phyloP scores from a whole-genome alignment of 2,888 invertebrate genomes.

The Chironomus tentans region DNA sequence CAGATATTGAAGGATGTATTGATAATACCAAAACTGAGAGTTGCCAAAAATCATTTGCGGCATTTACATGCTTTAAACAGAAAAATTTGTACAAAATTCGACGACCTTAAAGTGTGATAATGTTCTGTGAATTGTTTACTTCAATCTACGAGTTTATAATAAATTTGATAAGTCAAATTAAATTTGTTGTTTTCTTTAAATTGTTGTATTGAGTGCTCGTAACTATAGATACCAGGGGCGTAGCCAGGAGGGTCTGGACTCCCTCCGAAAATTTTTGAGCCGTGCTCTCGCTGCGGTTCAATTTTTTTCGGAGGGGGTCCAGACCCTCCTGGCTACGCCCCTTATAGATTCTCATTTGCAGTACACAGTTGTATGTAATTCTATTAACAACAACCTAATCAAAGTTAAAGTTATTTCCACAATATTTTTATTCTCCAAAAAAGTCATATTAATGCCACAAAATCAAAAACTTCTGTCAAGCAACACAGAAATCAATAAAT shows the following conservation, averaged over 20 bases:
- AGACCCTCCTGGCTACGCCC: too few species aligned
- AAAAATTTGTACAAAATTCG: neutral
- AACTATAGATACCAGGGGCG: too few species aligned
- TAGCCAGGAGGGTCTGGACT: too few species aligned
- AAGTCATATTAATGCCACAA: neutral
- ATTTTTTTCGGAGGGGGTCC: too few species aligned
- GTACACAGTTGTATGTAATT: too few species aligned
- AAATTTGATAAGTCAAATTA: neutral
- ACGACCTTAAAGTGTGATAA: neutral
- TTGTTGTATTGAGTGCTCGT: neutral
- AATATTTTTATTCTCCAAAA: too few species aligned
- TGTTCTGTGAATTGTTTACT: neutral
- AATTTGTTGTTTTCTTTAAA: too few species aligned
- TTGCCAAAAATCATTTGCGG: neutral
- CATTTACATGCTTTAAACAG: conserved; percentile 7
- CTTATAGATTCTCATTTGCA: too few species aligned
- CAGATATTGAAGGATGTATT: neutral
- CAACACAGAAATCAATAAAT: neutral
- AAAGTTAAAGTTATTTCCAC: too few species aligned
- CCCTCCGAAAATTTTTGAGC: too few species aligned
- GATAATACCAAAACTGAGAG: neutral
- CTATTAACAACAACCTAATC: too few species aligned
- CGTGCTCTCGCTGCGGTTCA: too few species aligned
- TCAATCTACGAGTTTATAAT: neutral
- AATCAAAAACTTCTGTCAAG: neutral